Evolutionary conservation across 2,888 invertebrate species (phyloP), one percentile per base, ranked within the genome.

Genomic region (Mythimna ferrago): DNA sequence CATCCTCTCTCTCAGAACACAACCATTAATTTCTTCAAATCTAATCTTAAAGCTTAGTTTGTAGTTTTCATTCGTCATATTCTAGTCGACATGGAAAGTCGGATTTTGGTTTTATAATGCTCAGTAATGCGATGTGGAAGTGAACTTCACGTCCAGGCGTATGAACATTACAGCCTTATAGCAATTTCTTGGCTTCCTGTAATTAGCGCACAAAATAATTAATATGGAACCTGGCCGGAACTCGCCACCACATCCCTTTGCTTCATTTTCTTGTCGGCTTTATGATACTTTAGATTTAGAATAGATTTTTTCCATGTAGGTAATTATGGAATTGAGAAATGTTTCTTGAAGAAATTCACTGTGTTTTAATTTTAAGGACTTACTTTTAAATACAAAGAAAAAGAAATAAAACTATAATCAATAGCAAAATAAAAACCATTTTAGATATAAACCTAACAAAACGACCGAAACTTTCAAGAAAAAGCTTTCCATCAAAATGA

Each of bases 111-210:
- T 78, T 81, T 81, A 78, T 78, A 76, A 76, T 71, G 64, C 66
- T 53, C 48, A 26, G 38, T 82, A 83, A 82, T 81, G 83, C 57
- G 68, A 74, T 38, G 38, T 78, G 83, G 76, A 83, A 69, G 76
- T 71, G 61, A 19, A 73, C 77, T 56, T 68, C 56, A 66, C 62
- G 71, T 73, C 38, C 65, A 68, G 71, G 69, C 66, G 58, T 66
- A 73, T 53, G 71, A 62, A 82, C 84, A 82, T 84, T 84, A 80
- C 58, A 57, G 32, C 9, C 63, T 44, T 1, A 74, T 81, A 82
- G 83, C 75, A 87, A 90, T 88, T 88, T 86, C 71, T 82, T 64
- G 58, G 80, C 71, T 88, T 89, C 88, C 90, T 87, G 89, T 82
- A 84, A 89, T 88, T 85, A 89, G 38, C 56, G 21, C 76, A 81